Percentiles rank a stretch among this genome's conserved stretches.
phyloP scores from a whole-genome alignment of 2,113 vertebrate genomes.

The Chloroceryle aenea region DNA sequence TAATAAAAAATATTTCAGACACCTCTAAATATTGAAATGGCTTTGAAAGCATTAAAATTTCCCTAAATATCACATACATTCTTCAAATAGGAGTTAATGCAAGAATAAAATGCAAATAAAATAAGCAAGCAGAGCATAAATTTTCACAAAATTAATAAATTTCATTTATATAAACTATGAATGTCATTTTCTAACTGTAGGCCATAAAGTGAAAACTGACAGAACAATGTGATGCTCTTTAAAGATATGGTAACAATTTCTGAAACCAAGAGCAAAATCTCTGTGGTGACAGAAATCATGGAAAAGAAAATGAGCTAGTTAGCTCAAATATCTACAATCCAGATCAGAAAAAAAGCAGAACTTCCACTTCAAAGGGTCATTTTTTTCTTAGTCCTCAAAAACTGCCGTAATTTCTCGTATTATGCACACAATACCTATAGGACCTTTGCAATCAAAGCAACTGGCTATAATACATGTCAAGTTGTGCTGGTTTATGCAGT shows the following conservation, averaged over 20 bases:
- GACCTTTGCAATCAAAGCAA: not conserved
- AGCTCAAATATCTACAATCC: not conserved
- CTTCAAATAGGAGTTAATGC: constrained; percentile 52
- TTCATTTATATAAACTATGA: constrained; percentile 38
- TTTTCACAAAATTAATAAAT: constrained; percentile 26
- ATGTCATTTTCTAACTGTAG: constrained; percentile 1
- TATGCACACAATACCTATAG: not conserved
- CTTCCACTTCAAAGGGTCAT: not conserved
- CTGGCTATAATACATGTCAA: fast-evolving
- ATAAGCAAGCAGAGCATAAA: constrained; percentile 35
- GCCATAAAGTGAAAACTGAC: not conserved
- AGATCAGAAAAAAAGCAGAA: not conserved
- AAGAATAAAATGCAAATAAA: constrained; percentile 70
- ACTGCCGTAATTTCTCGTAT: constrained; percentile 33
- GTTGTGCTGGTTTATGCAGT: not conserved
- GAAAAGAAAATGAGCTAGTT: not conserved
- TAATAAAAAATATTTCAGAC: constrained; percentile 23
- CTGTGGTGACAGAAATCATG: not conserved
- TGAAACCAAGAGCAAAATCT: not conserved
- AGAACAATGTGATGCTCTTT: constrained; percentile 15
- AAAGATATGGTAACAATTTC: not conserved
- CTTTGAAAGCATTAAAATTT: constrained; percentile 38
- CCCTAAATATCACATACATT: constrained; percentile 57
- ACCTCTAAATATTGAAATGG: constrained; percentile 25
- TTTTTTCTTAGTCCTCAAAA: not conserved